Evolutionary conservation across 2,888 invertebrate genomes (phyloP), one percentile per base, ranked within the genome.

Genomic region (Drosophila monieri): DNA sequence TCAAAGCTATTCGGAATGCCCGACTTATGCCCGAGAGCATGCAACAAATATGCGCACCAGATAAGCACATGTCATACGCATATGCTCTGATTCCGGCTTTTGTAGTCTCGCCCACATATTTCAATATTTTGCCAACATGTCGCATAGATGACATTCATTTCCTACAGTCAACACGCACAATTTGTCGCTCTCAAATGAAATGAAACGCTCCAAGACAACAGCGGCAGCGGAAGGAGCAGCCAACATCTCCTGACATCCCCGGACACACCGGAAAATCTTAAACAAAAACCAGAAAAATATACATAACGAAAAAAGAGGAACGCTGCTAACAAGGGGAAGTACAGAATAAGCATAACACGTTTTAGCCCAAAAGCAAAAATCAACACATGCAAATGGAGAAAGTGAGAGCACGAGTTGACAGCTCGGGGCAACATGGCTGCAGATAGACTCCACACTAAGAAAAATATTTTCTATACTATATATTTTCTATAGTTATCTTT

Each of bases 121-220:
- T 78, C 81, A 75, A 85, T 85, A 81, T 81, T 81, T 85, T 78
- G 73, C 69, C 79, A 77, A 81, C 79, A 81, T 77, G 79, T 81
- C 85, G 73, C 77, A 78, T 21, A 75, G 73, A 76, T 77, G 80
- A 74, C 78, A 83, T 78, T 84, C 85, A 84, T 84, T 85, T 84
- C 84, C 84, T 74, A 73, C 72, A 78, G 84, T 80, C 84, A 85
- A 80, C 86, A 85, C 84, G 85, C 84, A 84, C 84, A 84, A 85
- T 78, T 84, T 84, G 85, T 80, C 80, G 83, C 80, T 85, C 77
- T 73, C 72, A 74, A 76, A 83, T 83, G 72, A 81, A 78, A 79
- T 74, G 78, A 81, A 79, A 54, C 35, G 54, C 49, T 57, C 49
- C 37, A 35, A 65, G 59, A 68, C 56, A 53, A 47, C 55, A 37